A percentile compares a stretch with the other conserved stretches of the same genome.
Evolutionary conservation across 2,888 invertebrate species (phyloP).

Genomic region (Cephus sareptanus): DNA sequence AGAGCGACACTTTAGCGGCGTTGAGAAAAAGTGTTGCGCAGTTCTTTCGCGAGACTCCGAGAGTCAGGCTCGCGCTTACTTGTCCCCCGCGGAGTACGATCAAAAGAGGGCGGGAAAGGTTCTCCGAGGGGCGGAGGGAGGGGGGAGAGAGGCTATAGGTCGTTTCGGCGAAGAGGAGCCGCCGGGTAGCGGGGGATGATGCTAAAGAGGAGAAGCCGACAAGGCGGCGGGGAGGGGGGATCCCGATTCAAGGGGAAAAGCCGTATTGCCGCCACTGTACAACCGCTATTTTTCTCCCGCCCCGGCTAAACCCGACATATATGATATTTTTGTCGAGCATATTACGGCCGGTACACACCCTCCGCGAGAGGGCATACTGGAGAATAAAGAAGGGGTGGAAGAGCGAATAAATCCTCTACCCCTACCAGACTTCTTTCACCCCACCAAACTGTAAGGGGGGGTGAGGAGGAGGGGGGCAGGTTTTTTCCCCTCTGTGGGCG

Average conservation of each 20-base stretch:
- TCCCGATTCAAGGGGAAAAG: constrained; percentile 27
- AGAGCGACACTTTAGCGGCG: constrained; percentile 17
- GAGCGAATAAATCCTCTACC: constrained; percentile 48
- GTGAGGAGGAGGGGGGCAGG: constrained; percentile 42
- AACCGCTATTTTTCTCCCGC: constrained; percentile 20
- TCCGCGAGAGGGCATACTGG: constrained; percentile 2
- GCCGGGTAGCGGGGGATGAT: constrained; percentile 45
- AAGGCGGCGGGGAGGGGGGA: not conserved
- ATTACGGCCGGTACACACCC: constrained; percentile 6
- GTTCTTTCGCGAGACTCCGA: constrained; percentile 45
- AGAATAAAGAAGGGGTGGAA: constrained; percentile 19
- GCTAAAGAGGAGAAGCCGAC: not conserved
- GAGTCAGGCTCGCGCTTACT: constrained; percentile 44
- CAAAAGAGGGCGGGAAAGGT: constrained; percentile 49
- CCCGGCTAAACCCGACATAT: constrained; percentile 1
- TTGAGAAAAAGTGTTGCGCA: constrained; percentile 40
- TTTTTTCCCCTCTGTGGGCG: constrained; percentile 70
- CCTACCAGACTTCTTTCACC: constrained; percentile 57
- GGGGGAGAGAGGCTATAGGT: not conserved
- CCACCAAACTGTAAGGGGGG: constrained; percentile 26
- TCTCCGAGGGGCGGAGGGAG: not conserved
- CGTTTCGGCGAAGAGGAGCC: not conserved
- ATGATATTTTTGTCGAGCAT: constrained; percentile 1
- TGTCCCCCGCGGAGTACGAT: constrained; percentile 39
- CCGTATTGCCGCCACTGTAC: constrained; percentile 10